These are phyloP conservation scores for Crocuta crocuta DNA, from an alignment of 2,113 vertebrate species.

Conservation along the genomic window DNA sequence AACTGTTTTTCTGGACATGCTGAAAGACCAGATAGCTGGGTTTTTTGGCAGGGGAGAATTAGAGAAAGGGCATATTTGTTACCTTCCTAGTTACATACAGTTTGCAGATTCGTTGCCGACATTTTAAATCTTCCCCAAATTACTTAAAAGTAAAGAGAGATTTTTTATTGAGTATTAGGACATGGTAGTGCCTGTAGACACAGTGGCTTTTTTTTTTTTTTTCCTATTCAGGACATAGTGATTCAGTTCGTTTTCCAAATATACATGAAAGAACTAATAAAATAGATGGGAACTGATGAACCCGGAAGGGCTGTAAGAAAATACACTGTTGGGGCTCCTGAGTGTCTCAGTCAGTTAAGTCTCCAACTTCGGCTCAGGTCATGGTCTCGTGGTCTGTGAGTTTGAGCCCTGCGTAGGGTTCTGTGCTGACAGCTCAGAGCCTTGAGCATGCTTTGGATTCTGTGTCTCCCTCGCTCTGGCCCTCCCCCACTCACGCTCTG, in stretches of 20 bases:
- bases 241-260: constrained; percentile 15
- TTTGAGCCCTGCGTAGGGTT: too few relatives aligned
- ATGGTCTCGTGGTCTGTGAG: too few relatives aligned
- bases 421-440: too few relatives aligned
- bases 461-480: too few relatives aligned
- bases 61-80: neutral
- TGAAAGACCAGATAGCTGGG: neutral
- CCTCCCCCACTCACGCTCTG: too few relatives aligned
- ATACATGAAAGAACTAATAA: neutral
- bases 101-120: neutral
- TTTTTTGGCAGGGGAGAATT: neutral
- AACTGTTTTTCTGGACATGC: neutral
- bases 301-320: neutral
- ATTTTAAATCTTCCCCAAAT: neutral
- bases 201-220: neutral
- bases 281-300: neutral
- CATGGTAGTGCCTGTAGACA: neutral
- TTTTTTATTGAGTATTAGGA: neutral
- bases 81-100: neutral
- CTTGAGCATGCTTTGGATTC: too few relatives aligned
- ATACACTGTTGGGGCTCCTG: neutral
- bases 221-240: neutral
- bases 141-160: neutral
- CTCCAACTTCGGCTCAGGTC: too few relatives aligned
- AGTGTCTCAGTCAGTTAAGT: too few relatives aligned